Evolutionary conservation across 2,797 vertebrate genomes (phyloP), one percentile per base, ranked within the genome.

Genomic region (Sebastes glaucus): DNA sequence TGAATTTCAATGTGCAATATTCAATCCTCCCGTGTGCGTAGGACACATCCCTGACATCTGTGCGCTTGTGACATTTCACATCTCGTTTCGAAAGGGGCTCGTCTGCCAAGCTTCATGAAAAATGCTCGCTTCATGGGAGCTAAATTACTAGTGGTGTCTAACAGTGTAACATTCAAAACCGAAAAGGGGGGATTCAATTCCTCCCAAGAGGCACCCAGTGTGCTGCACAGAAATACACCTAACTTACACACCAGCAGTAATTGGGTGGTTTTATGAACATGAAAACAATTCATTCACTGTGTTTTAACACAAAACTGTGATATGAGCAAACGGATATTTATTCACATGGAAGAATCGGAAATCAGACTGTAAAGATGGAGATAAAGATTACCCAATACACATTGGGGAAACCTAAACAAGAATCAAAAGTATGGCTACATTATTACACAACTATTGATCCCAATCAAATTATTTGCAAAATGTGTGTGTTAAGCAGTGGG

Each of bases 41-140:
- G 52, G 63, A 63, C 57, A 63, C 49, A 56, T 78, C 78, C 71
- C 80, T 68, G 69, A 85, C 85, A 86, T 91, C 70, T 87, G 73
- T 71, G 57, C 23, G 71, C 70, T 63, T 13, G 20, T 90, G 89
- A 87, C 89, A 88, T 83, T 91, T 91, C 67, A 81, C 77, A 81
- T 85, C 53, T 69, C 67, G 60, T 82, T 87, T 80, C 11, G 2
- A 74, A 84, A 76, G 62, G 25, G 62, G 66, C 68, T 86, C 80
- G 53, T 85, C 83, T 84, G 80, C 77, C 57, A 82, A 73, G 74
- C 55, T 76, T 74, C 66, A 81, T 70, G 46, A 81, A 84, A 88
- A 84, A 88, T 74, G 52, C 38, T 77, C 1, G 8, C 59, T 66
- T 80, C 65, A 68, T 78, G 32, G 52, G 75, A 33, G 18, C 64